Conservation (phyloP, 2,888 invertebrate genomes). For the Podabrus alpinus region DNA sequence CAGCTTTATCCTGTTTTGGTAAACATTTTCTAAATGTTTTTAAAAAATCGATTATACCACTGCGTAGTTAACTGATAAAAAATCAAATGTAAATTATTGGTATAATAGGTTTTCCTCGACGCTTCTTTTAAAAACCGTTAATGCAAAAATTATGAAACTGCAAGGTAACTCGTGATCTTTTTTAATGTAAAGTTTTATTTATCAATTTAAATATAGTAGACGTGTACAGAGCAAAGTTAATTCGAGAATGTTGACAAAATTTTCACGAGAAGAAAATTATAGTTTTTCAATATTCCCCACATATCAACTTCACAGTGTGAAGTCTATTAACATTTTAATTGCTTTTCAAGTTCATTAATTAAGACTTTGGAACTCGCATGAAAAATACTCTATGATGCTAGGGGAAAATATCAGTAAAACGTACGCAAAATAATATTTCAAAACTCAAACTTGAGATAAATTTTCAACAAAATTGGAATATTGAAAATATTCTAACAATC, state of each 20-base stretch:
- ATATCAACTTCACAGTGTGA: not conserved
- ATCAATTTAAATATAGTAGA: not conserved
- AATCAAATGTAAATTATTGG: too few relatives aligned
- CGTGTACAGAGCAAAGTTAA: not conserved
- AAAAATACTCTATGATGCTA: not conserved
- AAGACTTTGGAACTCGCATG: not conserved
- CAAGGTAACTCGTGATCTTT: not conserved
- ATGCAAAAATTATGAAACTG: too few relatives aligned
- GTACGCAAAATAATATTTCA: not conserved
- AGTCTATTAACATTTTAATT: not conserved
- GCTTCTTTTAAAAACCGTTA: too few relatives aligned
- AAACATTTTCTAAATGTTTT: not conserved
- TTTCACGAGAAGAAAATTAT: not conserved
- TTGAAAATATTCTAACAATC: not conserved
- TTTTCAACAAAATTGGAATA: not conserved
- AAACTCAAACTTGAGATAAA: not conserved
- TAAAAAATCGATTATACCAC: too few relatives aligned
- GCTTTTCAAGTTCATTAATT: not conserved
- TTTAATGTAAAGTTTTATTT: not conserved
- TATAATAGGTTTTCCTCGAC: too few relatives aligned
- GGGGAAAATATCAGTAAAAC: not conserved
- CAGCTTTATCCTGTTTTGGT: not conserved
- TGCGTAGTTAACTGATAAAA: too few relatives aligned
- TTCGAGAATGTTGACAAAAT: not conserved
- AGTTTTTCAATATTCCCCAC: not conserved